phyloP scores from a whole-genome alignment of 2,113 vertebrate species.

The Eolophus roseicapilla region DNA sequence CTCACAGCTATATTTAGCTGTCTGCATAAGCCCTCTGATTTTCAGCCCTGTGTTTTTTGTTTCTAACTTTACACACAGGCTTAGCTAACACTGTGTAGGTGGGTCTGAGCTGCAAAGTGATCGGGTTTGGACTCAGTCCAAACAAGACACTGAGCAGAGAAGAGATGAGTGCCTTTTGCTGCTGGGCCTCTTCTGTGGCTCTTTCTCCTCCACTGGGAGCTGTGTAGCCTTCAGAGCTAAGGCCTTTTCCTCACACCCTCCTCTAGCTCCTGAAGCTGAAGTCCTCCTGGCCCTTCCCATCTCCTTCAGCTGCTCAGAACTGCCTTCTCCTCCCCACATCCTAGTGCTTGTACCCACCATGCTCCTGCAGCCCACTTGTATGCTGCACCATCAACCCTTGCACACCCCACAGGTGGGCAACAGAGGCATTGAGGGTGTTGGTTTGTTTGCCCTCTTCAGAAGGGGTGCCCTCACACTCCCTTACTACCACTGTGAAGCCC shows the following conservation, averaged over 20 bases:
- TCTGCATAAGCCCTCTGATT: background rate
- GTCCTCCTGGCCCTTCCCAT: background rate
- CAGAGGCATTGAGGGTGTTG: background rate
- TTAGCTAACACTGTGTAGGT: background rate
- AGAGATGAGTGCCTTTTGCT: accelerated
- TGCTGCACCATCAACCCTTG: background rate
- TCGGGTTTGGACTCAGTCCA: background rate
- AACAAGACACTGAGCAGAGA: background rate
- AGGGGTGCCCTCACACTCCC: background rate
- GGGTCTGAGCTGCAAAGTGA: background rate
- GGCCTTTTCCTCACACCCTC: background rate
- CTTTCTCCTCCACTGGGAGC: background rate
- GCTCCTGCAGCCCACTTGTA: background rate
- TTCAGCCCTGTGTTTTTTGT: background rate
- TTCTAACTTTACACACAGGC: background rate
- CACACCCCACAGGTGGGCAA: accelerated
- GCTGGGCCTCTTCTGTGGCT: background rate
- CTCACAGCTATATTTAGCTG: background rate
- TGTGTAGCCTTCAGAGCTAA: background rate
- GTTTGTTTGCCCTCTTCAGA: background rate
- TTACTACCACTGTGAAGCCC: background rate
- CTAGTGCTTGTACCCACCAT: accelerated
- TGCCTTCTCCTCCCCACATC: background rate
- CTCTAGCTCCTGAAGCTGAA: background rate
- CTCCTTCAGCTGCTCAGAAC: background rate